These are phyloP conservation scores for Lates japonicus DNA, from an alignment of 2,797 vertebrate species.

Conservation along the genomic window DNA sequence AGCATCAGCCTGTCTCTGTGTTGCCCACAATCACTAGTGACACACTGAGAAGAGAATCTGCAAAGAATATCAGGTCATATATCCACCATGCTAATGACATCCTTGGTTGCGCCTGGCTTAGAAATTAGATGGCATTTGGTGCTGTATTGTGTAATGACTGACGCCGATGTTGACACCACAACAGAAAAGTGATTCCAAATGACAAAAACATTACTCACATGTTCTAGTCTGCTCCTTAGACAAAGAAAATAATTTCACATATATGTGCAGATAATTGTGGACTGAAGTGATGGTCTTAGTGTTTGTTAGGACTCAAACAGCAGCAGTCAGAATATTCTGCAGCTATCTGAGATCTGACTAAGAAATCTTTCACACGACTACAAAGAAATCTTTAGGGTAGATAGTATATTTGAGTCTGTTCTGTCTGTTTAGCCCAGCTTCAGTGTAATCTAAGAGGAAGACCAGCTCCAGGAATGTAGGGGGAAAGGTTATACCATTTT, in stretches of 20 bases:
- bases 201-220: neutral
- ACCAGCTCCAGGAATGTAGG: neutral
- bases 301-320: constrained; percentile 3
- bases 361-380: neutral
- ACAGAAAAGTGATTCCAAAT: neutral
- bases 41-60: constrained; percentile 37
- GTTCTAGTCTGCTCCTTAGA: neutral
- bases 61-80: constrained; percentile 15
- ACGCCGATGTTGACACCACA: neutral
- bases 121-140: neutral
- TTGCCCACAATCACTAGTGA: constrained; percentile 38
- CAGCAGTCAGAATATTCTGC: neutral
- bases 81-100: constrained; percentile 14
- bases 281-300: neutral
- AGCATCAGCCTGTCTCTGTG: constrained; percentile 25
- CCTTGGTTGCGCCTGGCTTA: neutral
- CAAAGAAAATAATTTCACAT: too few relatives aligned
- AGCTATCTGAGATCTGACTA: neutral
- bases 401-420: neutral
- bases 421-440: neutral
- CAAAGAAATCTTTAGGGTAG: neutral
- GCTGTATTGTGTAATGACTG: neutral
- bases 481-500: constrained; percentile 1
- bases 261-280: neutral
- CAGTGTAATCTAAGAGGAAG: constrained; percentile 39